Evolutionary conservation across 2,797 vertebrate genomes (phyloP), one percentile per base, ranked within the genome.

Genomic region (Melanotaenia boesemani): DNA sequence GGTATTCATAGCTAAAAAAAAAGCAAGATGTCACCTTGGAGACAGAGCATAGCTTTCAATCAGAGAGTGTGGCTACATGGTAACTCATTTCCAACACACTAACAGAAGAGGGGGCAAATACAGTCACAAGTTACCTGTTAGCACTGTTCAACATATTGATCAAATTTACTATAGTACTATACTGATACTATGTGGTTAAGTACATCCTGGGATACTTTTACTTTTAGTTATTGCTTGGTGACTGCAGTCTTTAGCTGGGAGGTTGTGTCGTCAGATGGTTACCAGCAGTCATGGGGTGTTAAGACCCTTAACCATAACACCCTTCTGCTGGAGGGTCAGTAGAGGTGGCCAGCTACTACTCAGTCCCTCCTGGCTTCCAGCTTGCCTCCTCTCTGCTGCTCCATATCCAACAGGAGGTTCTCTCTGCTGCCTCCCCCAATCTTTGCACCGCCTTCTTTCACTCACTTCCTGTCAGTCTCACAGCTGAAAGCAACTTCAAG

Each of bases 11-110:
- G 89, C 88, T 90, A 90, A 90, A 86, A 87, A 89, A 87, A 89
- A 90, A 86, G 91, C 89, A 80, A 89, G 89, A 88, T 86, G 90
- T 93, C 92, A 93, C 90, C 86, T 88, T 89, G 85, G 94, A 93
- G 90, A 93, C 89, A 63, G 86, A 86, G 81, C 81, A 18, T 87
- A 62, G 74, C 79, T 79, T 87, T 74, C 76, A 84, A 76, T 79
- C 76, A 80, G 76, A 79, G 82, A 87, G 74, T 77, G 85, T 69
- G 57, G 83, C 84, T 60, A 79, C 74, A 79, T 63, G 41, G 69
- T 62, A 80, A 62, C 26, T 69, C 54, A 72, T 77, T 87, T 88
- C 52, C 76, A 85, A 71, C 44, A 56, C 67, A 68, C 28, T 67
- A 50, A 58, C 73, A 57, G 20, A 62, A 46, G 37, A 75, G 6